Conservation (phyloP, 2,113 vertebrate genomes). For the Cynocephalus volans region DNA sequence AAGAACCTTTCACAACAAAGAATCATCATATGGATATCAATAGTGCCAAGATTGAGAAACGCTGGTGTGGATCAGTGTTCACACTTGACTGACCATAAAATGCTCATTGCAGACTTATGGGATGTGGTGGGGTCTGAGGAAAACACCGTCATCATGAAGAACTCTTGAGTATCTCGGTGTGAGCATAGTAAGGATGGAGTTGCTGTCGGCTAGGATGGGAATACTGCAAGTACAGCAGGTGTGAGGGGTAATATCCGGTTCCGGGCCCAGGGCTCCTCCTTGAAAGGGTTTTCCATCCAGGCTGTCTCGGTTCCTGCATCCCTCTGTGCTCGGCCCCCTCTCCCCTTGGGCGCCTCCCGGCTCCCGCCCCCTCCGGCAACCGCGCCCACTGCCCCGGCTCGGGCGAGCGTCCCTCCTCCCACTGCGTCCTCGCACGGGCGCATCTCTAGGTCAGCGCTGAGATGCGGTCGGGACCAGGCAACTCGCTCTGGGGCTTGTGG, state of each 20-base stretch:
- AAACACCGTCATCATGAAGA: not conserved
- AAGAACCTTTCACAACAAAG: not conserved
- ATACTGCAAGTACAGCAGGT: not conserved
- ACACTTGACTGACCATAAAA: not conserved
- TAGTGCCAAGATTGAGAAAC: not conserved
- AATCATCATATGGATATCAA: not conserved
- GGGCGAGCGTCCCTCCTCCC: not conserved
- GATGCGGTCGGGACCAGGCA: not conserved
- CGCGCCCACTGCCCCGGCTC: rapidly evolving
- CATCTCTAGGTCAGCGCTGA: not conserved
- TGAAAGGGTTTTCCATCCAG: not conserved
- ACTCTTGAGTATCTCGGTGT: not conserved
- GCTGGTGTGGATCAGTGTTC: not conserved
- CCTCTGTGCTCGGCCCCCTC: too few species aligned
- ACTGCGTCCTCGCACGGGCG: rapidly evolving
- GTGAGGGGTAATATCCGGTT: not conserved
- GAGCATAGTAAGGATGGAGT: not conserved
- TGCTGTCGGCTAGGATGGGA: not conserved
- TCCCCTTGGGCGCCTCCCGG: not conserved
- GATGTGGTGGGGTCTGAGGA: too few species aligned
- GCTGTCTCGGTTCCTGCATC: not conserved
- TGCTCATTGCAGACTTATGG: too few species aligned
- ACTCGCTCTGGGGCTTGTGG: not conserved
- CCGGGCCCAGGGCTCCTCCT: not conserved
- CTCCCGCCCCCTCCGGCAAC: rapidly evolving